Conservation (phyloP, 2,888 invertebrate genomes). For the Operophtera brumata region DNA sequence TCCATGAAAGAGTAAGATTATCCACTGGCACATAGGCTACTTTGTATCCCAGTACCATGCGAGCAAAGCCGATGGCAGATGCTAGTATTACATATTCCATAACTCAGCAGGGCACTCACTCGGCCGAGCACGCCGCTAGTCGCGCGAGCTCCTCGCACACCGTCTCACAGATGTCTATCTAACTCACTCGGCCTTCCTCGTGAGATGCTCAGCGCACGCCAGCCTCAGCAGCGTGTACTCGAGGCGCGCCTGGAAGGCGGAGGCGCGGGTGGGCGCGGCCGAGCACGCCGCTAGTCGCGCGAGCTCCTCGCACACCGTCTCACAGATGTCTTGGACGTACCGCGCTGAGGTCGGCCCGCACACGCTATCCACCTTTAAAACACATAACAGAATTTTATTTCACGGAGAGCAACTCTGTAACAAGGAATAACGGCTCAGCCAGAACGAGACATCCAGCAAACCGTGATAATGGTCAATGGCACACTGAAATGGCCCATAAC, state of each 20-base stretch:
- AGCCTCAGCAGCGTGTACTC: slow-evolving; percentile 72
- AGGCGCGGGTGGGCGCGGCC: slow-evolving; percentile 78
- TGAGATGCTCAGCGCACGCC: slow-evolving; percentile 64
- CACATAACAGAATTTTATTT: not conserved
- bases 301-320: slow-evolving; percentile 95
- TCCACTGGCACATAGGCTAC: too few species aligned
- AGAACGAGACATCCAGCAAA: too few species aligned
- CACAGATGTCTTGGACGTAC: slow-evolving; percentile 90
- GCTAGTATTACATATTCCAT: too few species aligned
- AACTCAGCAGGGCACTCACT: slow-evolving; percentile 51
- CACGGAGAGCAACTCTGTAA: too few species aligned
- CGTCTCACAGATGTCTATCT: not conserved
- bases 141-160: slow-evolving; percentile 80
- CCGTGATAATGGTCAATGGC: not conserved
- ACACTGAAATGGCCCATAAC: not conserved
- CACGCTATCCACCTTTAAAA: slow-evolving; percentile 85
- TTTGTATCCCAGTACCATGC: too few species aligned
- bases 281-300: slow-evolving; percentile 86
- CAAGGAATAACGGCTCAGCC: too few species aligned
- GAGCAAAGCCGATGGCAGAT: too few species aligned
- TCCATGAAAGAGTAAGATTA: too few species aligned
- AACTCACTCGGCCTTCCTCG: slow-evolving; percentile 67
- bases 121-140: slow-evolving; percentile 81
- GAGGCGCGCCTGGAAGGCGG: slow-evolving; percentile 89
- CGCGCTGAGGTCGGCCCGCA: slow-evolving; percentile 85